Evolutionary conservation across 2,888 invertebrate species (phyloP), one percentile per base, ranked within the genome.

Genomic region (Vesta saturnalis): DNA sequence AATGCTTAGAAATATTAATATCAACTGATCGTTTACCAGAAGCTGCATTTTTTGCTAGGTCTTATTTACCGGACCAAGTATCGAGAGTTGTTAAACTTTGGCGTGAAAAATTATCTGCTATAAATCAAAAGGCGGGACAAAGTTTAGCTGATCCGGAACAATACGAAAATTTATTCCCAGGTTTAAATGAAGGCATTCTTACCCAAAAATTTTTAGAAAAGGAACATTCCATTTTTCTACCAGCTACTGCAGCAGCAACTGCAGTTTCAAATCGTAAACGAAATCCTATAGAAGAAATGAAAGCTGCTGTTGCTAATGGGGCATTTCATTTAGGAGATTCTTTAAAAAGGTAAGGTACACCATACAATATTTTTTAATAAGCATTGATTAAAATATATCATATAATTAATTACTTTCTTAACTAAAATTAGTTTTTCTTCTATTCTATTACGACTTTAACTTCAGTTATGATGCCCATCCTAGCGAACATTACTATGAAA

Each of bases 101-200:
- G 99, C 91, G 94, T 73, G 92, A 92, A 60, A 90, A 92, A 67
- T 85, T 96, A 4, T 88, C 91, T 0, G 88, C 90, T 69, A 89
- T 92, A 0, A 96, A 94, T 83, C 93, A 94, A 81, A 97, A 97
- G 83, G 94, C 96, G 0, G 95, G 96, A 0, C 95, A 97, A 80
- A 94, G 96, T 57, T 87, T 99, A 69, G 99, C 99, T 0, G 97
- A 98, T 86, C 99, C 99, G 0, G 89, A 90, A 52, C 92, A 96
- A 77, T 99, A 99, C 81, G 96, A 96, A 82, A 99, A 99, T 86
- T 87, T 99, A 67, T 99, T 99, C 83, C 96, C 97, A 0, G 95
- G 92, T 0, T 88, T 93, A 72, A 85, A 86, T 70, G 92, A 95
- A 74, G 87, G 91, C 0, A 82, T 94, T 30, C 90, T 90, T 76